A percentile compares a stretch with the other conserved stretches of the same genome.
phyloP scores from a whole-genome alignment of 2,888 invertebrate genomes.

The Acanthacorydalis orientalis region DNA sequence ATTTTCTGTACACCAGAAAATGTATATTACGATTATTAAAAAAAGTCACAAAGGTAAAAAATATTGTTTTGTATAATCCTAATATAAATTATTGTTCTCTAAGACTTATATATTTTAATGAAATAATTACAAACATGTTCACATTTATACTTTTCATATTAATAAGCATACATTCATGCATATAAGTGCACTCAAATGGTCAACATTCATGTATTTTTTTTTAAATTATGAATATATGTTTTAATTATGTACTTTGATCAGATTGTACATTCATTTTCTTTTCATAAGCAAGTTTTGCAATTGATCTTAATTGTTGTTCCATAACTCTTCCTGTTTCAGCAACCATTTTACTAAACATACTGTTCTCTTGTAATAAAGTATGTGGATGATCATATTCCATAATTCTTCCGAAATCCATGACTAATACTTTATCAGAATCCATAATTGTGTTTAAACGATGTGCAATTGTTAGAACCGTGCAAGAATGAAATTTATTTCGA shows the following conservation, averaged over 20 bases:
- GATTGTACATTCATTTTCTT: neutral
- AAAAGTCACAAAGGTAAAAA: too few species aligned
- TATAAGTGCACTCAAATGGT: too few species aligned
- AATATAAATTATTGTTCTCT: too few species aligned
- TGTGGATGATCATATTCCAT: constrained; percentile 35
- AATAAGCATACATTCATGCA: too few species aligned
- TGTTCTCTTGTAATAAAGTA: constrained; percentile 19
- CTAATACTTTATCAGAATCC: constrained; percentile 60
- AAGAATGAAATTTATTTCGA: constrained; percentile 50
- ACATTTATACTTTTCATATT: too few species aligned
- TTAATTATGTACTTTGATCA: neutral
- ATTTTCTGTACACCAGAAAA: too few species aligned
- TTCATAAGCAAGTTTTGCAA: constrained; percentile 15
- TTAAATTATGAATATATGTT: neutral
- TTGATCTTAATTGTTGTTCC: constrained; percentile 15
- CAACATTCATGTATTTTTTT: neutral
- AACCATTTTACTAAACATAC: constrained; percentile 22
- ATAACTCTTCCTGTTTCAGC: constrained; percentile 21
- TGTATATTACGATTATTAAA: too few species aligned
- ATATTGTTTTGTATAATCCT: too few species aligned
- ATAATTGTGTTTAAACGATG: constrained; percentile 72
- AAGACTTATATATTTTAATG: too few species aligned
- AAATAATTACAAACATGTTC: too few species aligned
- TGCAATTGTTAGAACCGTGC: constrained; percentile 69
- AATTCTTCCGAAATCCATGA: constrained; percentile 35